Evolutionary conservation across 2,888 invertebrate genomes (phyloP).

Genomic region (Vesta saturnalis): DNA sequence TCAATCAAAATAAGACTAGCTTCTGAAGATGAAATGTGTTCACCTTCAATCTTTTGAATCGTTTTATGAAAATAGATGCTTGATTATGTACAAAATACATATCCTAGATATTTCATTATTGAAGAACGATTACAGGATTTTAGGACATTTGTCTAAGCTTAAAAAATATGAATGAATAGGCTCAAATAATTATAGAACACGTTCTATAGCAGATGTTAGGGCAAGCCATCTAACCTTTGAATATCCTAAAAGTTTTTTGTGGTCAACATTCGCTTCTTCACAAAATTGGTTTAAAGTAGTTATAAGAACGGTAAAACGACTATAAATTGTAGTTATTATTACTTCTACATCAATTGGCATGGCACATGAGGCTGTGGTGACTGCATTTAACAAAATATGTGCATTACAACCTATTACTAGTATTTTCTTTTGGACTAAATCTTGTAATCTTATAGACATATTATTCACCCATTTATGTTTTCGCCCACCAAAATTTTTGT

Average conservation of each 20-base stretch:
- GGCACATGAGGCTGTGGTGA: not conserved
- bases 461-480: no score
- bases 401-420: no score
- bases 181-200: no score
- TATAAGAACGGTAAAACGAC: slow-evolving; percentile 2
- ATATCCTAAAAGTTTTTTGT: no score
- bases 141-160: no score
- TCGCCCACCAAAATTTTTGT: no score
- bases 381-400: slow-evolving; percentile 5
- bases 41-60: slow-evolving; percentile 26
- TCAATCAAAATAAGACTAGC: slow-evolving; percentile 15
- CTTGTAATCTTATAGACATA: no score
- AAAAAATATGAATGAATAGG: no score
- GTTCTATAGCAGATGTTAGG: slow-evolving; percentile 9
- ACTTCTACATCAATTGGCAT: slow-evolving; percentile 5
- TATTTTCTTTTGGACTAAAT: no score
- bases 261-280: not conserved
- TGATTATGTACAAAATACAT: slow-evolving; percentile 30
- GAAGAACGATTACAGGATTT: no score
- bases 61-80: slow-evolving; percentile 28
- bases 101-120: no score
- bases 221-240: slow-evolving; percentile 10
- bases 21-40: slow-evolving; percentile 21
- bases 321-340: slow-evolving; percentile 8
- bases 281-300: not conserved